These are phyloP conservation scores for Nycticebus coucang DNA, from an alignment of 2,113 vertebrate species.

Conservation along the genomic window DNA sequence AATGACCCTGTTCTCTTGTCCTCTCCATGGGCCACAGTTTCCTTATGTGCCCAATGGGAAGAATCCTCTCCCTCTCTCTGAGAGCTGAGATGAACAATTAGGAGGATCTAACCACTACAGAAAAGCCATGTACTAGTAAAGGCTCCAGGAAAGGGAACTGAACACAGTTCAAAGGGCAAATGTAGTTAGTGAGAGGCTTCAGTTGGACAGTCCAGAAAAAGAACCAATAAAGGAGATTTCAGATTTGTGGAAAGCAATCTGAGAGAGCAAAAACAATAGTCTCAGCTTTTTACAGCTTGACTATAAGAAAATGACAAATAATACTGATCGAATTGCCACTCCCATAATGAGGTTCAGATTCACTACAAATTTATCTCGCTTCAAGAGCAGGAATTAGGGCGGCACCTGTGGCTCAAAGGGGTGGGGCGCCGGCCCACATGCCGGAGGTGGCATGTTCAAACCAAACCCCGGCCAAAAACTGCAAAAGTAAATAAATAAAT, in stretches of 20 bases:
- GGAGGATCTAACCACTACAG: neutral
- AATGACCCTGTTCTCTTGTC: neutral
- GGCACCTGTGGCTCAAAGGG: too few relatives aligned
- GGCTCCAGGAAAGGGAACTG: neutral
- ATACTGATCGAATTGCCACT: neutral
- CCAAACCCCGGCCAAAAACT: too few relatives aligned
- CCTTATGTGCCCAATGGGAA: neutral
- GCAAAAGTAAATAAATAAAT: too few relatives aligned
- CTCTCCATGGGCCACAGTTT: neutral
- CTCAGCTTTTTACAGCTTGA: neutral
- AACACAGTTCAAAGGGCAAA: neutral
- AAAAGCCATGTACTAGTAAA: neutral
- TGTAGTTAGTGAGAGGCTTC: neutral
- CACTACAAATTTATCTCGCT: conserved; percentile 17
- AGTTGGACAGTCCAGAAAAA: neutral
- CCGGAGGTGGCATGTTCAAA: too few relatives aligned
- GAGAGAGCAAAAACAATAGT: neutral
- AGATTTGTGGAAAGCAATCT: neutral
- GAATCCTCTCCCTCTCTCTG: too few relatives aligned
- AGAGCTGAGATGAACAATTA: neutral
- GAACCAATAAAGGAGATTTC: neutral
- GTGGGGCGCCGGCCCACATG: too few relatives aligned
- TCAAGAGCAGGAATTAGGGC: neutral
- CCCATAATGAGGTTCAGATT: neutral
- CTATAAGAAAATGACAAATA: neutral